Conservation (phyloP, 2,113 vertebrate species). For the Gymnocephalus cernua region DNA sequence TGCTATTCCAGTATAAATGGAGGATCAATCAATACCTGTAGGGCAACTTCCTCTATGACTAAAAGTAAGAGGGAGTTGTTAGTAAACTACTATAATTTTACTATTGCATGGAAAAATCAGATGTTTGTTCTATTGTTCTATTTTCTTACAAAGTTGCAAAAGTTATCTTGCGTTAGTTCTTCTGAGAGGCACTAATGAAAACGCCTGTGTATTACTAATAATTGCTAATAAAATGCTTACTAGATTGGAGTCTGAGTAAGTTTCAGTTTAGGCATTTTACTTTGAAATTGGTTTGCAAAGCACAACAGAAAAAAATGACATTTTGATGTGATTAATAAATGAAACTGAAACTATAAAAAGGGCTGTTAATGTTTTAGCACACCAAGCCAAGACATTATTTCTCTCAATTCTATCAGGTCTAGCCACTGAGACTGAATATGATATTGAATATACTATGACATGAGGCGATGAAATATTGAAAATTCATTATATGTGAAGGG, state of each 20-base stretch:
- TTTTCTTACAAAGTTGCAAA: not conserved
- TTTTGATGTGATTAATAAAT: conserved; percentile 75
- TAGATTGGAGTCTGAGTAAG: conserved; percentile 37
- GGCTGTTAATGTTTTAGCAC: conserved; percentile 49
- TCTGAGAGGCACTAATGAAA: conserved; percentile 1
- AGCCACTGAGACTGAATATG: conserved; percentile 64
- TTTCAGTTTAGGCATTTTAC: conserved; percentile 42
- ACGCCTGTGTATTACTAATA: conserved; percentile 20
- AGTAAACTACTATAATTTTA: not conserved
- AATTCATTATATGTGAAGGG: conserved; percentile 78
- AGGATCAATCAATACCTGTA: not conserved
- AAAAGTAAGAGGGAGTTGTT: not conserved
- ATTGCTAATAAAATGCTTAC: conserved; percentile 15
- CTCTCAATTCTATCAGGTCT: conserved; percentile 67
- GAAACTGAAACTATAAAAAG: conserved; percentile 64
- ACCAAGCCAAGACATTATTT: conserved; percentile 49
- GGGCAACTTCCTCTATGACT: not conserved
- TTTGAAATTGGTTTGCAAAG: conserved; percentile 54
- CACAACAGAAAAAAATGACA: conserved; percentile 33
- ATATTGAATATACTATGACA: conserved; percentile 73
- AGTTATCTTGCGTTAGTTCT: not conserved
- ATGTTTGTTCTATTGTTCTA: not conserved
- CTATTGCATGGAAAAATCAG: not conserved
- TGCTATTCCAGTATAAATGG: not conserved
- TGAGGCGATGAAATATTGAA: conserved; percentile 75